A percentile compares a stretch with the other conserved stretches of the same genome.
Evolutionary conservation across 2,113 vertebrate genomes (phyloP).

Genomic region (Orcinus orca): DNA sequence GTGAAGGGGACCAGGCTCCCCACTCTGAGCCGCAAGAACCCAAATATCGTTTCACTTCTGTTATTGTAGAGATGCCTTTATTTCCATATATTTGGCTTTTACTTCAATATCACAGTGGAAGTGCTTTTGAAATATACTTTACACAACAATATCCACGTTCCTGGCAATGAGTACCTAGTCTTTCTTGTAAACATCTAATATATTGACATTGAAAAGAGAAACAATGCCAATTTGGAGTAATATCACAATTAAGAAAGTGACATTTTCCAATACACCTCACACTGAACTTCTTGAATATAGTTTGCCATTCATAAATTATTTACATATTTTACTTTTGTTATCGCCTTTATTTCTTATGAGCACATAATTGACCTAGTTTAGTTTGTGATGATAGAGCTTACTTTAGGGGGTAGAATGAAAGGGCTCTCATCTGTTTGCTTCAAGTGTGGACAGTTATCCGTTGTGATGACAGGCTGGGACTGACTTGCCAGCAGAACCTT

Average conservation of each 20-base stretch:
- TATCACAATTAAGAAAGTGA: constrained; percentile 33
- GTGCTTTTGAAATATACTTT: constrained; percentile 48
- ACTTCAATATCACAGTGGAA: constrained; percentile 38
- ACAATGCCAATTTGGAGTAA: constrained; percentile 28
- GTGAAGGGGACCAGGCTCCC: accelerated
- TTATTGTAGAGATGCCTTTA: neutral
- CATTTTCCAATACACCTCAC: neutral
- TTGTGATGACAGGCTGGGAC: neutral
- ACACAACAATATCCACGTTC: constrained; percentile 25
- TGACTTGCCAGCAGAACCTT: neutral
- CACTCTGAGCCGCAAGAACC: neutral
- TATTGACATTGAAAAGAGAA: constrained; percentile 31
- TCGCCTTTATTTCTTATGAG: neutral
- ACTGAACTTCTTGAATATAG: neutral
- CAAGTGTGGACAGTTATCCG: neutral
- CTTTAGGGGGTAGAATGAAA: neutral
- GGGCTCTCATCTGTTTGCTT: neutral
- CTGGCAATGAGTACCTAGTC: constrained; percentile 21
- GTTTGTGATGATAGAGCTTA: neutral
- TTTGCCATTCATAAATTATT: neutral
- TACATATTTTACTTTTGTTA: neutral
- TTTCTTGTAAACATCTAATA: constrained; percentile 43
- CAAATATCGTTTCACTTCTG: neutral
- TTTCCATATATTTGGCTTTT: constrained; percentile 15
- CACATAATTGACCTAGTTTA: neutral